Evolutionary conservation across 2,113 vertebrate species (phyloP), one percentile per base, ranked within the genome.

Genomic region (Rattus rattus): DNA sequence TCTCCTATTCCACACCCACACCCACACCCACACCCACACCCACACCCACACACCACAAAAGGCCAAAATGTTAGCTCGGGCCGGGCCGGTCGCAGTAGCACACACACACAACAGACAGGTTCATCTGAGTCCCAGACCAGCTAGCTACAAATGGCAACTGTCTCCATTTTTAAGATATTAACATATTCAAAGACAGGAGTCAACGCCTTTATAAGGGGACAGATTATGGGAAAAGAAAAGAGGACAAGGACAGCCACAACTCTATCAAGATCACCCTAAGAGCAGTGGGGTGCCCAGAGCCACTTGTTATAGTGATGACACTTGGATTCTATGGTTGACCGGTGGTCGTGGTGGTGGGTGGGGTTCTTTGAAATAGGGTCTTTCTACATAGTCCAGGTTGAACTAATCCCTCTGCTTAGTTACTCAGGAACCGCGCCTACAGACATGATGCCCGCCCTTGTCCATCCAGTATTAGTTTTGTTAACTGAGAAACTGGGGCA

Each of bases 371-470:
- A 83, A n/a, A 83, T 39, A 17, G n/a, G 1, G 47, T 56, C 77
- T 36, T 81, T n/a, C 52, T 81, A 24, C 14, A 24, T 4, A 61
- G 36, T 11, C 79, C 6, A 59, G 80, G 5, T 16, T 61, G 80
- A 83, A 83, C 80, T 59, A 10, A 59, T 14, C 20, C 54, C 52
- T 80, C 33, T 19, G 3, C 79, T n/a, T 54, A 81, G 36, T 36
- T 5, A 83, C 80, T 14, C 79, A 19, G 17, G 28, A 54, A 36
- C 33, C n/a, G 54, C 13, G 20, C 56, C 39, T 83, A 83, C 36
- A 39, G 17, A 2, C 5, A 8, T 24, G 6, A 39, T 0, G 14
- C 80, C 20, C n/a, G 10, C 9, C n/a, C 24, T n/a, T 3, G 43
- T 43, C 43, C 5, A 20, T n/a, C 36, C 52, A 56, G 33, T n/a